These are phyloP conservation scores for Ceyx margarethae DNA, from an alignment of 2,113 vertebrate genomes.

Conservation along the genomic window DNA sequence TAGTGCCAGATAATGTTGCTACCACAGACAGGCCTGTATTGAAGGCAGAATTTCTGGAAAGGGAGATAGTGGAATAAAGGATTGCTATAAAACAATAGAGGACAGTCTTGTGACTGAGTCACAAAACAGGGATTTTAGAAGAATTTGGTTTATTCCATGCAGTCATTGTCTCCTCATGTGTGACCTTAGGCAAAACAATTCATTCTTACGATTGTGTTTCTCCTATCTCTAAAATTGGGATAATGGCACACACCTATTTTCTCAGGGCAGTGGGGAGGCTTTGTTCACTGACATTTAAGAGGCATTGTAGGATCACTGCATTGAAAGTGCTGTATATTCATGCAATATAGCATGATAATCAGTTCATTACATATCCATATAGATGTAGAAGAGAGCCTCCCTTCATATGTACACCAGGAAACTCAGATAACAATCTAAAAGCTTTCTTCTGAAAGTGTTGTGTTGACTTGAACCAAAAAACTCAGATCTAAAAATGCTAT, in stretches of 20 bases:
- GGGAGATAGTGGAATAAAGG: constrained; percentile 14
- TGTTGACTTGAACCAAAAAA: not conserved
- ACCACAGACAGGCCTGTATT: not conserved
- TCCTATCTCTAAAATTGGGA: not conserved
- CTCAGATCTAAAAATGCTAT: not conserved
- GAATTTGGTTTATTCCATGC: not conserved
- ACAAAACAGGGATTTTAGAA: constrained; percentile 27
- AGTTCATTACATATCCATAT: not conserved
- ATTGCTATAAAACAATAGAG: constrained; percentile 40
- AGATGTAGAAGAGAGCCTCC: not conserved
- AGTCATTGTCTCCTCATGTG: not conserved
- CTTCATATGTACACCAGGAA: not conserved
- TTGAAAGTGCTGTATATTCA: not conserved
- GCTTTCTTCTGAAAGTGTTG: not conserved
- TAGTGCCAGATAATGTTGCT: not conserved
- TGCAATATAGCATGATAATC: not conserved
- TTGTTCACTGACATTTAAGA: not conserved
- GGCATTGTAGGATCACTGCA: not conserved
- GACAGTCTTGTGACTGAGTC: constrained; percentile 15
- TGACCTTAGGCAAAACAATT: constrained; percentile 11
- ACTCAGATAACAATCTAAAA: not conserved
- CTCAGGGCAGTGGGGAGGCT: not conserved
- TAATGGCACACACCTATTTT: not conserved
- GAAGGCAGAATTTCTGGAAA: constrained; percentile 32
- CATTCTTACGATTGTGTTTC: not conserved